Evolutionary conservation across 92 coral and sea anemone genomes (phyloP), one percentile per base, ranked within the genome.

Genomic region (Palythoa caribaeorum): DNA sequence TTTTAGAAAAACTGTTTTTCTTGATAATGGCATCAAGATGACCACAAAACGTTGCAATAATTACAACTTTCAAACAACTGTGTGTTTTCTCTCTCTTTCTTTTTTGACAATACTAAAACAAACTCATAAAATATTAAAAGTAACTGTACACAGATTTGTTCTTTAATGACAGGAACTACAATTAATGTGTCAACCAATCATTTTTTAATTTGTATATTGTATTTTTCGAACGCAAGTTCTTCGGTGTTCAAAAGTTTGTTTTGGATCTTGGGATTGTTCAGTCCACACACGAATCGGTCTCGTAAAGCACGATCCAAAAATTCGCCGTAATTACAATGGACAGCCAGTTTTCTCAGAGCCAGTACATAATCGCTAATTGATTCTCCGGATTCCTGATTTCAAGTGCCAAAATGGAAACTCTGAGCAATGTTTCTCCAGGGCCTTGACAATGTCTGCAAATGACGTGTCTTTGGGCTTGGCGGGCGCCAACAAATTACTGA

Each of bases 1-100:
- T 62, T 62, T 62, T 62, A 62, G 70, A 62, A 62, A 62, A 62
- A 62, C 70, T 62, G 70, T 62, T 62, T 62, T 62, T 36, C 70
- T 62, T 62, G 70, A 62, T 62, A 62, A 62, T 62, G 70, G 70
- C 70, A 62, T 62, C 70, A 62, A 62, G 70, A 62, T 62, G 70
- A 62, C 70, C 70, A 62, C 70, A 62, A 62, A 62, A 62, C 20
- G 70, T 62, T 62, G 70, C 70, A 62, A 62, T 62, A 62, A n/a
- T 62, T 62, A 62, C 70, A 62, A 62, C 70, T 62, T 62, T 62
- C 70, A 62, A 62, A 62, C 70, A 62, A 62, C 70, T 62, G 70
- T 62, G 60, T 54, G 70, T 62, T 62, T 62, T 62, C 70, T 62
- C 70, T 62, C 70, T 62, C 70, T 62, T 62, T 62, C 70, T 36